Evolutionary conservation across 2,888 invertebrate genomes (phyloP), one percentile per base, ranked within the genome.

Genomic region (Mactromeris polynyma): DNA sequence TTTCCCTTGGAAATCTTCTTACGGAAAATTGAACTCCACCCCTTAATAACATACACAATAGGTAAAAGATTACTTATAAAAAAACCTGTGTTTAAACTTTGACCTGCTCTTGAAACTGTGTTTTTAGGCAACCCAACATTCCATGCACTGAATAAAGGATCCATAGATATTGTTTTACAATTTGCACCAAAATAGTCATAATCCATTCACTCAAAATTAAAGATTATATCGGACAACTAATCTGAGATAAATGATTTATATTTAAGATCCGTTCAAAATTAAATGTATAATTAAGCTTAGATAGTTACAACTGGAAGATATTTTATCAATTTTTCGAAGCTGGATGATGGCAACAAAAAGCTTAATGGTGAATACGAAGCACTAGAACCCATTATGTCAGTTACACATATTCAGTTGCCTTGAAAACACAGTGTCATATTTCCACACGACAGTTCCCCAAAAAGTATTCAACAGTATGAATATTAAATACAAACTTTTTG

Each of bases 401-500:
- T 26, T 26, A n/a, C 6, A n/a, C 4, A 64, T 73, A 17, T 73
- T 6, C 36, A 73, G 17, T 33, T 73, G 73, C 26, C 73, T 36
- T 19, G 33, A 19, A 73, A 73, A 73, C 33, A 73, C 73, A 73
- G 36, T 21, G 51, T 73, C 4, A 33, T 58, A 58, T 33, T 73
- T 33, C 33, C 36, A 26, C 36, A 3, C n/a, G 14, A 73, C 36
- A 73, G 33, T 73, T 33, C 2, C 17, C 19, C 33, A 11, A 0
- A 73, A 36, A 73, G 19, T 36, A 33, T 73, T 73, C 17, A 36
- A 36, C 31, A 73, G 7, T n/a, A n/a, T n/a, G n/a, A n/a, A n/a
- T n/a, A n/a, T n/a, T 26, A 26, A 83, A 91, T 91, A 91, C 90
- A 89, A 91, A 91, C 90, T 91, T 90, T 88, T 88, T 1, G 40